Conservation (phyloP, 2,797 vertebrate species). For the Psittacula derbiana region DNA sequence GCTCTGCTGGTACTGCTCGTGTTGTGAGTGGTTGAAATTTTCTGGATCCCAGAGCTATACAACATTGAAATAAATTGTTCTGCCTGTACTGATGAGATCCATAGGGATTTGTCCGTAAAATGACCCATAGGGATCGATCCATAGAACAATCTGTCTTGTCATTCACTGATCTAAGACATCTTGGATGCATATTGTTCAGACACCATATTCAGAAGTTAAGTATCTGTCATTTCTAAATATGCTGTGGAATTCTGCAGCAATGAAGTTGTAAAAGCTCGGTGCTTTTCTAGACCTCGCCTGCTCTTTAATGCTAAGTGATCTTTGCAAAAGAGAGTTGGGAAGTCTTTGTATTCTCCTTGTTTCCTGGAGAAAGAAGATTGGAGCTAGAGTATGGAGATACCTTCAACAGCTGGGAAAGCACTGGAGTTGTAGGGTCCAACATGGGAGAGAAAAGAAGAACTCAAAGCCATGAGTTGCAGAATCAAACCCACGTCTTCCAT, state of each 20-base stretch:
- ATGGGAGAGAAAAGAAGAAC: not conserved
- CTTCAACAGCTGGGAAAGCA: not conserved
- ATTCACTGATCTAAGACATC: not conserved
- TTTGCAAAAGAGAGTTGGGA: not conserved
- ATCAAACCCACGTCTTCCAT: not conserved
- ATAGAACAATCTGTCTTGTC: not conserved
- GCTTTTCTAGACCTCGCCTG: not conserved
- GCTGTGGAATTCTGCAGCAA: not conserved
- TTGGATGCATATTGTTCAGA: not conserved
- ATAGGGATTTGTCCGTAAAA: not conserved
- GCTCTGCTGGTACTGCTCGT: not conserved
- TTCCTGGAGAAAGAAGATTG: not conserved
- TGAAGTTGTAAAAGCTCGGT: not conserved
- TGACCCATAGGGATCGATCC: not conserved
- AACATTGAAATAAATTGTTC: not conserved
- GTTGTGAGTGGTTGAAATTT: not conserved
- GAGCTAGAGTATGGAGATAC: not conserved
- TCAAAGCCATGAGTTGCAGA: not conserved
- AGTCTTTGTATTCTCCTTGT: not conserved
- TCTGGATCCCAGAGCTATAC: not conserved
- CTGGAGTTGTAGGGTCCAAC: not conserved
- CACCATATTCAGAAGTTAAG: not conserved
- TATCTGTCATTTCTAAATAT: not conserved
- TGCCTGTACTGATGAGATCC: not conserved
- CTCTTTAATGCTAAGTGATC: not conserved